phyloP scores from a whole-genome alignment of 2,888 invertebrate genomes.

The Barypeithes pellucidus region DNA sequence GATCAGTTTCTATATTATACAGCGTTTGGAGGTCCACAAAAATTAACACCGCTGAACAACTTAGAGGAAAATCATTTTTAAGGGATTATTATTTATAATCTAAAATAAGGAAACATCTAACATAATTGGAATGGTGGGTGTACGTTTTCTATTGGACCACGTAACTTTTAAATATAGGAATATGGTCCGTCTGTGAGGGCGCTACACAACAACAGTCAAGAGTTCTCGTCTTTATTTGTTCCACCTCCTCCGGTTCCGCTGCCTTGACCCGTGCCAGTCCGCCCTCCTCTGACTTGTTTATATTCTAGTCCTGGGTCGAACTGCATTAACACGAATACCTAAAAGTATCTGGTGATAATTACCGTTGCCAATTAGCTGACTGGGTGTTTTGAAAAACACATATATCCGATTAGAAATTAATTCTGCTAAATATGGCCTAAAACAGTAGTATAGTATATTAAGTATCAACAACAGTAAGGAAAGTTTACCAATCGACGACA shows the following conservation, averaged over 20 bases:
- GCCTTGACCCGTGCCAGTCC: slow-evolving; percentile 73
- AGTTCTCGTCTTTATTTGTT: slow-evolving; percentile 92
- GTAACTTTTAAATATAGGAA: slow-evolving; percentile 81
- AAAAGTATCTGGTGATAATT: slow-evolving; percentile 49
- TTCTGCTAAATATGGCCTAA: too few species aligned
- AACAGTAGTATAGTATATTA: too few species aligned
- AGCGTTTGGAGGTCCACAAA: slow-evolving; percentile 11
- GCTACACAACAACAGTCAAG: slow-evolving; percentile 99
- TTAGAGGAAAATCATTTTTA: not conserved
- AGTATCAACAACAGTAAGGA: too few species aligned
- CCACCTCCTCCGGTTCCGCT: slow-evolving; percentile 77
- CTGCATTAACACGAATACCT: slow-evolving; percentile 99
- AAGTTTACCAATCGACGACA: too few species aligned
- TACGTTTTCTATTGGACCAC: slow-evolving; percentile 55
- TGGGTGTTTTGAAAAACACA: too few species aligned
- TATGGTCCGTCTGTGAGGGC: slow-evolving; percentile 99
- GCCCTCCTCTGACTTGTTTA: slow-evolving; percentile 82
- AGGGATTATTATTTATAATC: slow-evolving; percentile 38
- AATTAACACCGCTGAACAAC: slow-evolving; percentile 15
- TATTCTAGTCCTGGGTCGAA: slow-evolving; percentile 99
- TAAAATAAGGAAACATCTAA: slow-evolving; percentile 56
- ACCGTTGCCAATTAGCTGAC: too few species aligned
- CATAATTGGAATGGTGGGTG: slow-evolving; percentile 65
- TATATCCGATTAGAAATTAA: too few species aligned
- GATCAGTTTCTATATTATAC: not conserved